Evolutionary conservation across 2,888 invertebrate species (phyloP).

Genomic region (Meteorus colon): DNA sequence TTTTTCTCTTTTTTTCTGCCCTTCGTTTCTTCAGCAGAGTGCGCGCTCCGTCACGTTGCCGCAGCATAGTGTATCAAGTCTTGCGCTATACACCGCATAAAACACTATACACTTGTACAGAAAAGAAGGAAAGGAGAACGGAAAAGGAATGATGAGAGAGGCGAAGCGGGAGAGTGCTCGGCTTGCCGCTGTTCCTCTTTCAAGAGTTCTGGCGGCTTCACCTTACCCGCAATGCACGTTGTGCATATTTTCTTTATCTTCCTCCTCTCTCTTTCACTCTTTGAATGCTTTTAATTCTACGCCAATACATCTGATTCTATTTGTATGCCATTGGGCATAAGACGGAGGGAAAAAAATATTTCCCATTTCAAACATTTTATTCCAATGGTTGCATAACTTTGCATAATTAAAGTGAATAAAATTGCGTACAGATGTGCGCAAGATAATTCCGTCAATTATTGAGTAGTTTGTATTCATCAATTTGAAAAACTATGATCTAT

Average conservation of each 20-base stretch:
- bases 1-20: slow-evolving; percentile 9
- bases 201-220: slow-evolving; percentile 29
- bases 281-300: slow-evolving; percentile 4
- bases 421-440: too few species aligned
- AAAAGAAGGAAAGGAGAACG: background rate
- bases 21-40: slow-evolving; percentile 10
- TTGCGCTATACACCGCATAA: slow-evolving; percentile 27
- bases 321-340: background rate
- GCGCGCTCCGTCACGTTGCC: slow-evolving; percentile 34
- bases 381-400: too few species aligned
- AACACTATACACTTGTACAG: slow-evolving; percentile 18
- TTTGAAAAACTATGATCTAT: too few species aligned
- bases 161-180: background rate
- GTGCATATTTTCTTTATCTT: slow-evolving; percentile 26
- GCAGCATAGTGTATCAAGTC: slow-evolving; percentile 25
- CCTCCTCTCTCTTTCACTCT: slow-evolving; percentile 4
- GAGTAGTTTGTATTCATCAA: too few species aligned
- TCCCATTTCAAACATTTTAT: background rate
- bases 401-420: too few species aligned
- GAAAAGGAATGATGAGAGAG: background rate
- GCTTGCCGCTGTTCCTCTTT: slow-evolving; percentile 22
- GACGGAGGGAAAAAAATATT: background rate
- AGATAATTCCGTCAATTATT: too few species aligned
- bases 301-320: slow-evolving; percentile 12
- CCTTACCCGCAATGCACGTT: slow-evolving; percentile 14